Evolutionary conservation across 2,888 invertebrate genomes (phyloP).

Genomic region (Drosophila multiciliata): DNA sequence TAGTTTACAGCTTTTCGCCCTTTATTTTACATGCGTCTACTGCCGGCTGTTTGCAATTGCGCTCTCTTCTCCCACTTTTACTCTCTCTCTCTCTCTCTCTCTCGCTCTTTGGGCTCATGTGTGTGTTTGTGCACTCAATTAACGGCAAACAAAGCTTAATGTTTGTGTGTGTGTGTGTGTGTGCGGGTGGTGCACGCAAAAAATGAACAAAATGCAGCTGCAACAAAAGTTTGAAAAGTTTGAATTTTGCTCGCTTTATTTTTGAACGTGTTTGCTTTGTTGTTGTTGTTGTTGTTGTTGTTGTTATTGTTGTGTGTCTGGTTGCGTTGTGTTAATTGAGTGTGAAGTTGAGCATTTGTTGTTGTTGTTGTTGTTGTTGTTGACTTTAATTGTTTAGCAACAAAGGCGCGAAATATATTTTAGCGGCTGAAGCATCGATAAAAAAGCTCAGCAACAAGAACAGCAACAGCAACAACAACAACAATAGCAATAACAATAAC

Average conservation of each 20-base stretch:
- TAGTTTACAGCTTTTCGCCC: constrained; percentile 29
- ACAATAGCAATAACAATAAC: constrained; percentile 19
- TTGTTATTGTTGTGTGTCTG: constrained; percentile 57
- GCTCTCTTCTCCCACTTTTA: constrained; percentile 5
- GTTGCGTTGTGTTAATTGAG: constrained; percentile 76
- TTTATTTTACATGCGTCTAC: constrained; percentile 50
- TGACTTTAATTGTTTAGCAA: constrained; percentile 78
- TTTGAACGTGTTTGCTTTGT: constrained; percentile 25
- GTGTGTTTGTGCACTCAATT: constrained; percentile 71
- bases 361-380: constrained; percentile 59
- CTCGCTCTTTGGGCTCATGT: constrained; percentile 12
- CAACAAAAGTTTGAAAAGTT: constrained; percentile 52
- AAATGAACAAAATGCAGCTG: constrained; percentile 49
- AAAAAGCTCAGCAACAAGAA: constrained; percentile 39
- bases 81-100: constrained; percentile 3
- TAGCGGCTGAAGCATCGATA: constrained; percentile 56
- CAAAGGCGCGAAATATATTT: constrained; percentile 79
- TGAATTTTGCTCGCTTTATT: constrained; percentile 46
- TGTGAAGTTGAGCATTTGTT: constrained; percentile 74
- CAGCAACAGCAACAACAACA: constrained; percentile 11
- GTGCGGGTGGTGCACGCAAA: constrained; percentile 32
- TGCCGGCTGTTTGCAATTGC: constrained; percentile 47
- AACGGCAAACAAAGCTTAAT: constrained; percentile 70
- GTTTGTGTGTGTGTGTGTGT: constrained; percentile 23
- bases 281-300: constrained; percentile 46